A percentile compares a stretch with the other conserved stretches of the same genome.
Evolutionary conservation across 2,797 vertebrate species (phyloP).

Genomic region (Enteromius paludinosus): DNA sequence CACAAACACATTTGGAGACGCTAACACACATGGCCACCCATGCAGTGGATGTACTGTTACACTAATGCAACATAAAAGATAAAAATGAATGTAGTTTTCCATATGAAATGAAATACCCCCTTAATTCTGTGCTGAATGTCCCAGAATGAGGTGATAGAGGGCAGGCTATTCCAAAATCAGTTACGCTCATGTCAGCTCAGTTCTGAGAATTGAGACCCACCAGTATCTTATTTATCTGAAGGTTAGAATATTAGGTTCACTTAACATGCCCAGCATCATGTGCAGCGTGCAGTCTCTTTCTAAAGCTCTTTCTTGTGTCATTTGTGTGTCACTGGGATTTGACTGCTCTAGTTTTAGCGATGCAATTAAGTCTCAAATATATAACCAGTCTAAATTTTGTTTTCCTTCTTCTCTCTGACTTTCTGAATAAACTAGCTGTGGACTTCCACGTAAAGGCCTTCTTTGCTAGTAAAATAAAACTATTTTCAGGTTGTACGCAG

Average conservation of each 20-base stretch:
- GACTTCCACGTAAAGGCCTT: background rate
- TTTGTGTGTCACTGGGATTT: background rate
- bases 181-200: background rate
- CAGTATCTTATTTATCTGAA: slow-evolving; percentile 36
- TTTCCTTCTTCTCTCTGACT: too few relatives aligned
- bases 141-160: background rate
- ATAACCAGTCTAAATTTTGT: too few relatives aligned
- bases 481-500: background rate
- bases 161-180: background rate
- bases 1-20: slow-evolving; percentile 11
- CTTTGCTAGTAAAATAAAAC: background rate
- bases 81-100: background rate
- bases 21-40: background rate
- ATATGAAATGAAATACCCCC: background rate
- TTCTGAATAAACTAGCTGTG: too few relatives aligned
- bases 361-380: background rate
- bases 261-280: background rate
- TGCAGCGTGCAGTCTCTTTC: background rate
- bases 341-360: background rate
- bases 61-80: background rate
- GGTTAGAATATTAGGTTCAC: slow-evolving; percentile 19
- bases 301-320: background rate
- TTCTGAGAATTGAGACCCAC: slow-evolving; percentile 7
- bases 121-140: background rate
- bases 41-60: background rate